phyloP scores from a whole-genome alignment of 2,888 invertebrate genomes.

The Phanerotoma sp. region DNA sequence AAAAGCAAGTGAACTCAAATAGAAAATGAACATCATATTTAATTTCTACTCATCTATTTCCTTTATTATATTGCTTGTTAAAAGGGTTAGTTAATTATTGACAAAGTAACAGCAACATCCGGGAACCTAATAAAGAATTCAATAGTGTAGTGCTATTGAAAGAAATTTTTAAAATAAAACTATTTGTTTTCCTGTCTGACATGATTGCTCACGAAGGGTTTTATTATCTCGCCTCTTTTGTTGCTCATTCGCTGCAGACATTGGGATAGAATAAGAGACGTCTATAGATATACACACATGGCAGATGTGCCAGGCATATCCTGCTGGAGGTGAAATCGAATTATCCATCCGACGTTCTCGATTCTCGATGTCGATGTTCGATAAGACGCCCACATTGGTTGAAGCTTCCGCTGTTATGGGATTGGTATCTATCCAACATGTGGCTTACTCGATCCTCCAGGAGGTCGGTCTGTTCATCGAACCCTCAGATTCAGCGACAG shows the following conservation, averaged over 20 bases:
- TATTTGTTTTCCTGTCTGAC: conserved; percentile 8
- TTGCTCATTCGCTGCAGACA: background rate
- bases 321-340: conserved; percentile 17
- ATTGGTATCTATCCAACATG: conserved; percentile 1
- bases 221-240: conserved; percentile 3
- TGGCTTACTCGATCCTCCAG: background rate
- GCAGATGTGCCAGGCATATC: background rate
- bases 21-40: too few species aligned
- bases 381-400: conserved; percentile 12
- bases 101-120: too few species aligned
- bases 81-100: background rate
- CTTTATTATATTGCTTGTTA: too few species aligned
- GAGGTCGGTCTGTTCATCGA: background rate
- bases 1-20: too few species aligned
- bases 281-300: background rate
- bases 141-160: background rate
- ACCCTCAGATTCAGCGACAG: background rate
- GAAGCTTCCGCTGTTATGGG: conserved; percentile 1
- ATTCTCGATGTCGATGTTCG: conserved; percentile 12
- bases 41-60: too few species aligned
- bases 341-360: conserved; percentile 15
- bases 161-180: background rate
- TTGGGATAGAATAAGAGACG: background rate
- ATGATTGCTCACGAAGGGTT: conserved; percentile 4
- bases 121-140: background rate